Conservation (phyloP, 2,113 vertebrate genomes). For the Grantiella picta region DNA sequence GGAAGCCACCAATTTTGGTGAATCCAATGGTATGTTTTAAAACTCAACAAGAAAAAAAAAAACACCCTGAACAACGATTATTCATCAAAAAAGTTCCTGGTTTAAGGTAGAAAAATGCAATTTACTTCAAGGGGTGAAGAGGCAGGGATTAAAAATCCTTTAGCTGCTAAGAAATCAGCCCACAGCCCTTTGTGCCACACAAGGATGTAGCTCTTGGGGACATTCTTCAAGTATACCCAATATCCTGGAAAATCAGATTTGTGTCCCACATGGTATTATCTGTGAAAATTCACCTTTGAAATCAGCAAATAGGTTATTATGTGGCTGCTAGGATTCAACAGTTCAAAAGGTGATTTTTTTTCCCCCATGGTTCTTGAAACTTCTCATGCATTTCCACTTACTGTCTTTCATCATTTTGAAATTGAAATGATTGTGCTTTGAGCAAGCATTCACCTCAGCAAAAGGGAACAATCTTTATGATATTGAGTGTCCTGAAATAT, state of each 20-base stretch:
- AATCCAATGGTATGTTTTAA: not conserved
- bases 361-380: not conserved
- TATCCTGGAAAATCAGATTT: not conserved
- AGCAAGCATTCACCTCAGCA: conserved; percentile 26
- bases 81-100: not conserved
- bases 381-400: conserved; percentile 13
- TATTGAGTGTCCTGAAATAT: conserved; percentile 48
- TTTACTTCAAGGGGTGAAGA: not conserved
- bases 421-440: conserved; percentile 60
- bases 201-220: not conserved
- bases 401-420: conserved; percentile 39
- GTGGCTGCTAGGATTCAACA: not conserved
- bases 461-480: conserved; percentile 33
- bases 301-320: not conserved
- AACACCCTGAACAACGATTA: not conserved
- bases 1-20: not conserved
- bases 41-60: not conserved
- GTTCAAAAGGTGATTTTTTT: conserved; percentile 8
- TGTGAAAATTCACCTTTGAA: not conserved
- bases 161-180: not conserved
- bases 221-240: not conserved
- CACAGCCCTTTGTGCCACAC: not conserved
- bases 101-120: not conserved
- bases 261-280: not conserved
- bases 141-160: not conserved